Conservation (phyloP, 2,888 invertebrate genomes). For the Hesperia comma region DNA sequence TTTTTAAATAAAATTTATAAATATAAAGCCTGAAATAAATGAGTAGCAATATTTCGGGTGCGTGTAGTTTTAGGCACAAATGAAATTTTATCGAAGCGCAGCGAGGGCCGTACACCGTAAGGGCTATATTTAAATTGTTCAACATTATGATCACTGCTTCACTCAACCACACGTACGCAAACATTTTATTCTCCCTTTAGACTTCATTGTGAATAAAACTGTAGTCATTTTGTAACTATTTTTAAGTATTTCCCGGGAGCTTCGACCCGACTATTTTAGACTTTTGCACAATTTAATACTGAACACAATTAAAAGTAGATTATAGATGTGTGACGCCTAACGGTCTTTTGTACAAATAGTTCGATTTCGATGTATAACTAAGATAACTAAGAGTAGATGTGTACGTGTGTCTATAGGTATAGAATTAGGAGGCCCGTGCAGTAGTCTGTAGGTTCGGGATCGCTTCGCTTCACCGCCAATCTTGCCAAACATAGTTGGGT, state of each 20-base stretch:
- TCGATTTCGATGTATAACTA: constrained; percentile 1
- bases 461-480: constrained; percentile 30
- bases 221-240: constrained; percentile 9
- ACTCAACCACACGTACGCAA: too few species aligned
- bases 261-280: neutral
- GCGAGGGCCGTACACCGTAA: too few species aligned
- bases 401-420: neutral
- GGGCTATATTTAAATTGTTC: too few species aligned
- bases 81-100: too few species aligned
- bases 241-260: neutral
- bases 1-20: too few species aligned
- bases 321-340: constrained; percentile 15
- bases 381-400: neutral
- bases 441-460: constrained; percentile 30
- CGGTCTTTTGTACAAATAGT: constrained; percentile 30
- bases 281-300: constrained; percentile 26
- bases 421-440: neutral
- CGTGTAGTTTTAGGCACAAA: too few species aligned
- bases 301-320: constrained; percentile 18
- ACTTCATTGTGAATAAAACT: constrained; percentile 7
- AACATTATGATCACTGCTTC: too few species aligned
- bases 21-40: too few species aligned
- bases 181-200: too few species aligned
- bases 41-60: too few species aligned
- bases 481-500: constrained; percentile 33